A percentile compares a stretch with the other conserved stretches of the same genome.
Conservation (phyloP, 1,140 invertebrate species). For the Venturia canescens region DNA sequence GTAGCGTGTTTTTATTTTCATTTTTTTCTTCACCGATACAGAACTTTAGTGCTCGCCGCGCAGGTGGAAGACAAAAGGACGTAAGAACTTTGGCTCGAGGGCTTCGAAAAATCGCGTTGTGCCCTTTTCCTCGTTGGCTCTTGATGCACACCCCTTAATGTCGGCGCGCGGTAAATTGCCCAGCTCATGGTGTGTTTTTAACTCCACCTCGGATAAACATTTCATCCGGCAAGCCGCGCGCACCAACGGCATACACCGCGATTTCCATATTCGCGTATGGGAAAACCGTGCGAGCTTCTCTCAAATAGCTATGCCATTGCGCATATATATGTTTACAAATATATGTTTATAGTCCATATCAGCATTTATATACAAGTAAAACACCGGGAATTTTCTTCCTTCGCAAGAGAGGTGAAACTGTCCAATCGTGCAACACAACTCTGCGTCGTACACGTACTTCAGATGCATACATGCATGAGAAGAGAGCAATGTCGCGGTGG, state of each 20-base stretch:
- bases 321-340: background rate
- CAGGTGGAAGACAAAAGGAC: background rate
- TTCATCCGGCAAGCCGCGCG: background rate
- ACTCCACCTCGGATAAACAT: slow-evolving; percentile 13
- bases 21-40: background rate
- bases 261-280: slow-evolving; percentile 17
- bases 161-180: background rate
- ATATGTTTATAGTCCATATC: background rate
- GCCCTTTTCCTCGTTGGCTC: background rate
- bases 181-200: background rate
- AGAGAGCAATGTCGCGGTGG: too few relatives aligned
- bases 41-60: background rate
- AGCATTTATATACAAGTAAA: background rate
- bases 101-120: background rate
- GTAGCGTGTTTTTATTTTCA: background rate
- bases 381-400: background rate
- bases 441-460: background rate
- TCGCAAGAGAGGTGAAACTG: background rate
- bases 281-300: slow-evolving; percentile 12
- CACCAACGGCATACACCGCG: slow-evolving; percentile 2
- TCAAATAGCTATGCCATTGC: background rate
- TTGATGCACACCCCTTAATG: background rate
- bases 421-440: slow-evolving; percentile 1
- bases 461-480: background rate
- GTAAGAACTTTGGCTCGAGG: background rate